A percentile compares a stretch with the other conserved stretches of the same genome.
phyloP scores from a whole-genome alignment of 2,888 invertebrate species.

The Pammene fasciana region DNA sequence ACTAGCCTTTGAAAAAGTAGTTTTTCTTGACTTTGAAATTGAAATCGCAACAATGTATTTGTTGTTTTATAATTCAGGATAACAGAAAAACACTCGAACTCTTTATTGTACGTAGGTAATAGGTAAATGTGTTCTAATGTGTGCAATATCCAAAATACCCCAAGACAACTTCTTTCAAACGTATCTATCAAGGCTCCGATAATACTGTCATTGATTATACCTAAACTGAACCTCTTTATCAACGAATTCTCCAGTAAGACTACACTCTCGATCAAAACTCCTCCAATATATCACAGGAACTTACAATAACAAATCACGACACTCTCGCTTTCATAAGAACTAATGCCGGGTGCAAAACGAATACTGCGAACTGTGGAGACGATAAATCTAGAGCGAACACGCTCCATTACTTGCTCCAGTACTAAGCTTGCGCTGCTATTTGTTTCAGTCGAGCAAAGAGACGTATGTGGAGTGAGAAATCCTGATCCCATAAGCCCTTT shows the following conservation, averaged over 20 bases:
- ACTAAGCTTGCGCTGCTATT: constrained; percentile 39
- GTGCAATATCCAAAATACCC: too few relatives aligned
- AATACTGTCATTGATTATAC: not conserved
- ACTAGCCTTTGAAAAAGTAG: too few relatives aligned
- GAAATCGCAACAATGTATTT: too few relatives aligned
- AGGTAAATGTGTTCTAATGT: too few relatives aligned
- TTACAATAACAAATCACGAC: constrained; percentile 40
- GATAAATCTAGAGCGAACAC: constrained; percentile 60
- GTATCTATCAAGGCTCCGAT: too few relatives aligned
- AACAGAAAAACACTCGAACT: too few relatives aligned
- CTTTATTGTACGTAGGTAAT: too few relatives aligned
- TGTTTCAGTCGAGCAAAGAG: constrained; percentile 15
- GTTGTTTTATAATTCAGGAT: too few relatives aligned
- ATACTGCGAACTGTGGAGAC: constrained; percentile 44
- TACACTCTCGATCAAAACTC: constrained; percentile 29
- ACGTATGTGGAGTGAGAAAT: constrained; percentile 13
- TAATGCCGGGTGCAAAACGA: constrained; percentile 41
- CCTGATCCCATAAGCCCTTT: constrained; percentile 9
- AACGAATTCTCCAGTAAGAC: not conserved
- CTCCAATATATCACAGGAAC: constrained; percentile 34
- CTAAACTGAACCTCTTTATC: not conserved
- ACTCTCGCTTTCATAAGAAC: constrained; percentile 42
- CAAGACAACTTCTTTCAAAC: too few relatives aligned
- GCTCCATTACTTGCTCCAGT: constrained; percentile 57
- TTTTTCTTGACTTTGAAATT: too few relatives aligned